A percentile compares a stretch with the other conserved stretches of the same genome.
These are phyloP conservation scores for Cheilosia variabilis DNA, from an alignment of 2,888 invertebrate species.

Conservation along the genomic window DNA sequence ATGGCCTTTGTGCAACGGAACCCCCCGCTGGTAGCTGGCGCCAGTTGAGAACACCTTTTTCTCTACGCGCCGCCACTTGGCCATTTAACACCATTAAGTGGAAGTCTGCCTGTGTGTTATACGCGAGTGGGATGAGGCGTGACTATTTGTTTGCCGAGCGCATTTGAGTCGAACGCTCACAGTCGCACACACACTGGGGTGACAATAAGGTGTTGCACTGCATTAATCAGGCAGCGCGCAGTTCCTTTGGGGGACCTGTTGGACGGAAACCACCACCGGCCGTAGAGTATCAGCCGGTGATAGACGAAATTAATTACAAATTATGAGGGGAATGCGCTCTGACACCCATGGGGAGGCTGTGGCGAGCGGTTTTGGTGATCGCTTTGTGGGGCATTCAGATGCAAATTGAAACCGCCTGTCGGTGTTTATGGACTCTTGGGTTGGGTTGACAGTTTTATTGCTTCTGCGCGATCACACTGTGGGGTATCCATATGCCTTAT, in stretches of 20 bases:
- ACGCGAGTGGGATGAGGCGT: conserved; percentile 62
- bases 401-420: conserved; percentile 50
- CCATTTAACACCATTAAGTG: conserved; percentile 74
- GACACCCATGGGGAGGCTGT: conserved; percentile 65
- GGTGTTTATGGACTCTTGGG: conserved; percentile 23
- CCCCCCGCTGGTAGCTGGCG: conserved; percentile 74
- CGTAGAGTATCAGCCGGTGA: conserved; percentile 35
- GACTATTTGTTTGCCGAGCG: conserved; percentile 67
- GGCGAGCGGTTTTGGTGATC: conserved; percentile 31
- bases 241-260: conserved; percentile 57
- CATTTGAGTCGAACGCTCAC: conserved; percentile 53
- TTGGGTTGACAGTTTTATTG: conserved; percentile 56
- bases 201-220: conserved; percentile 69
- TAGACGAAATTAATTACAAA: conserved; percentile 64
- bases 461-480: not conserved
- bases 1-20: conserved; percentile 47
- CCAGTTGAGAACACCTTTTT: conserved; percentile 72
- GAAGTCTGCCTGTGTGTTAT: conserved; percentile 35
- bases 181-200: conserved; percentile 20
- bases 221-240: conserved; percentile 58
- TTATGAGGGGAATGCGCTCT: conserved; percentile 62
- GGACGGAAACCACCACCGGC: not conserved
- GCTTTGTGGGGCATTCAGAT: conserved; percentile 62
- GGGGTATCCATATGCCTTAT: not conserved
- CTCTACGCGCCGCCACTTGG: conserved; percentile 68